These are phyloP conservation scores for Phaetusa simplex DNA, from an alignment of 2,113 vertebrate genomes.

Conservation along the genomic window DNA sequence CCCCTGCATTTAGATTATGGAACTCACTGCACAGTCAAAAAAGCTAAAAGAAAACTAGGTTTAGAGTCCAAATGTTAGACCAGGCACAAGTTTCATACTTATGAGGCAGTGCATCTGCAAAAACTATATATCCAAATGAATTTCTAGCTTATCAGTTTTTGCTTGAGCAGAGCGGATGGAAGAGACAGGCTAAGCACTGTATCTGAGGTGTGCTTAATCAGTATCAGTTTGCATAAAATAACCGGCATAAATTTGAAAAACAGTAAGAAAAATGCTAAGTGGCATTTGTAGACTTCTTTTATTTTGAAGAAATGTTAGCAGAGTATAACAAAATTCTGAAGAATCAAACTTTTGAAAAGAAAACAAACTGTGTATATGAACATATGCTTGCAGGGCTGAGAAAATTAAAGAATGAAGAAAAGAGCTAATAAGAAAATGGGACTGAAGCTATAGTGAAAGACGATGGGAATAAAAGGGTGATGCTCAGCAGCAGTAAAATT, in stretches of 20 bases:
- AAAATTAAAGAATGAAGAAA: background rate
- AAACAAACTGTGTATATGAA: background rate
- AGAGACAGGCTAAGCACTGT: background rate
- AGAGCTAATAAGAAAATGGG: background rate
- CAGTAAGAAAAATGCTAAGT: background rate
- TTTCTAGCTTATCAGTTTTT: background rate
- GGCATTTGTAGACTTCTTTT: background rate
- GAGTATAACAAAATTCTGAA: background rate
- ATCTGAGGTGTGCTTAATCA: background rate
- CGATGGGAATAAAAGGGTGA: background rate
- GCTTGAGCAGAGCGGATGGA: background rate
- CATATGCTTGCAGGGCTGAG: background rate
- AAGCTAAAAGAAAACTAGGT: background rate
- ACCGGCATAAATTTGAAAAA: background rate
- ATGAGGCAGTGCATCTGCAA: background rate
- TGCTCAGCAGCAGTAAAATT: constrained; percentile 11
- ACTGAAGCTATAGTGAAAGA: background rate
- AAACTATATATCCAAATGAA: background rate
- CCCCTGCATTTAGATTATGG: background rate
- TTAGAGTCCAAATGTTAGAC: background rate
- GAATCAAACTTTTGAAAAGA: background rate
- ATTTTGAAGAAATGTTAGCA: background rate
- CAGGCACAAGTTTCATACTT: background rate
- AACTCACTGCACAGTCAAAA: background rate
- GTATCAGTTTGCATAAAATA: background rate